Evolutionary conservation across 2,113 vertebrate genomes (phyloP).

Genomic region (Herpetotheres cachinnans): DNA sequence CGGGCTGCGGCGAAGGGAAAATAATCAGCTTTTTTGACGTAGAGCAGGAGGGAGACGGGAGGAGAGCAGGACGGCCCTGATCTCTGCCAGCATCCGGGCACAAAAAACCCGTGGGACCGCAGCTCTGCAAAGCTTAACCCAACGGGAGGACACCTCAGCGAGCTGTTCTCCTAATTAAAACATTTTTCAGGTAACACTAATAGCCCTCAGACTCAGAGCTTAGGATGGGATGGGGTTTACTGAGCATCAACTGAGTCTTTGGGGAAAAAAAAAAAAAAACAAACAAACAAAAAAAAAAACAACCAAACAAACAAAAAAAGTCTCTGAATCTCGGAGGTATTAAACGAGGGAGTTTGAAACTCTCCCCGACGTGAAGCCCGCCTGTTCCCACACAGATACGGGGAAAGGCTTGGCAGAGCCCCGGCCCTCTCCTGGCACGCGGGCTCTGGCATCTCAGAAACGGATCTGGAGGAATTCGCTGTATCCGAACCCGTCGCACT

Average conservation of each 20-base stretch:
- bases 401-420: too few species aligned
- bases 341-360: too few species aligned
- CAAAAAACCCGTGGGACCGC: not conserved
- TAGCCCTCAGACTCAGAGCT: too few species aligned
- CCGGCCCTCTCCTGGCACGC: not conserved
- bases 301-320: too few species aligned
- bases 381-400: too few species aligned
- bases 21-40: not conserved
- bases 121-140: not conserved
- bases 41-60: not conserved
- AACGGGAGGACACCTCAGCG: rapidly evolving
- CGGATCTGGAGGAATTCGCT: slow-evolving; percentile 13
- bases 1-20: rapidly evolving
- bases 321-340: too few species aligned
- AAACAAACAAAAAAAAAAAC: too few species aligned
- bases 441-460: slow-evolving; percentile 28
- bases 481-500: not conserved
- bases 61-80: not conserved
- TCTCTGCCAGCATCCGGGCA: too few species aligned
- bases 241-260: too few species aligned
- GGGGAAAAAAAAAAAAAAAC: too few species aligned
- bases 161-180: not conserved
- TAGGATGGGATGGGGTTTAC: too few species aligned
- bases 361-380: too few species aligned
- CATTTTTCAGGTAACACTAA: not conserved